Evolutionary conservation across 2,113 vertebrate genomes (phyloP).

Genomic region (Engystomops pustulosus): DNA sequence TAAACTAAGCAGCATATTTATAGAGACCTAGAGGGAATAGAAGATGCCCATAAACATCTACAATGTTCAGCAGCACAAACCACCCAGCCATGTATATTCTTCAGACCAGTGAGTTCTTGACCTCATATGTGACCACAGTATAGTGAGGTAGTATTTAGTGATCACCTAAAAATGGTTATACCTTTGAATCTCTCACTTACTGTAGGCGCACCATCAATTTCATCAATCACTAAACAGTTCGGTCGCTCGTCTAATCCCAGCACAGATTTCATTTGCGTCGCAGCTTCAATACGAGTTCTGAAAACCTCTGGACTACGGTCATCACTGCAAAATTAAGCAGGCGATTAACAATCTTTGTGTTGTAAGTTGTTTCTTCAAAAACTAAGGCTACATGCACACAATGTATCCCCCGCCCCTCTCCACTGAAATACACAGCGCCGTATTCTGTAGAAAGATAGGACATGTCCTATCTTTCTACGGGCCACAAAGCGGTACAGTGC

Average conservation of each 20-base stretch:
- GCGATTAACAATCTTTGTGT: too few species aligned
- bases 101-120: neutral
- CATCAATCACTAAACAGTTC: slow-evolving; percentile 95
- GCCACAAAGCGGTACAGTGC: too few species aligned
- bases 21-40: slow-evolving; percentile 76
- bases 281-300: slow-evolving; percentile 86
- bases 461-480: too few species aligned
- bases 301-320: slow-evolving; percentile 94
- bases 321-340: slow-evolving; percentile 74
- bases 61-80: neutral
- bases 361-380: too few species aligned
- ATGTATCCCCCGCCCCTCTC: too few species aligned
- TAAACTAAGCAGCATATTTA: slow-evolving; percentile 82
- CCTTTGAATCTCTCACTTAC: too few species aligned
- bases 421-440: too few species aligned
- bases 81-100: neutral
- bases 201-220: slow-evolving; percentile 90
- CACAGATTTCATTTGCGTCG: slow-evolving; percentile 96
- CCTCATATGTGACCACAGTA: too few species aligned
- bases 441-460: too few species aligned
- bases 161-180: too few species aligned
- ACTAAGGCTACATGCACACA: too few species aligned
- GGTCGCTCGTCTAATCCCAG: slow-evolving; percentile 86
- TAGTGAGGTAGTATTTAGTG: too few species aligned
- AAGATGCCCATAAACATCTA: neutral